A percentile compares a stretch with the other conserved stretches of the same genome.
phyloP scores from a whole-genome alignment of 2,113 vertebrate genomes.

The Alethe diademata region DNA sequence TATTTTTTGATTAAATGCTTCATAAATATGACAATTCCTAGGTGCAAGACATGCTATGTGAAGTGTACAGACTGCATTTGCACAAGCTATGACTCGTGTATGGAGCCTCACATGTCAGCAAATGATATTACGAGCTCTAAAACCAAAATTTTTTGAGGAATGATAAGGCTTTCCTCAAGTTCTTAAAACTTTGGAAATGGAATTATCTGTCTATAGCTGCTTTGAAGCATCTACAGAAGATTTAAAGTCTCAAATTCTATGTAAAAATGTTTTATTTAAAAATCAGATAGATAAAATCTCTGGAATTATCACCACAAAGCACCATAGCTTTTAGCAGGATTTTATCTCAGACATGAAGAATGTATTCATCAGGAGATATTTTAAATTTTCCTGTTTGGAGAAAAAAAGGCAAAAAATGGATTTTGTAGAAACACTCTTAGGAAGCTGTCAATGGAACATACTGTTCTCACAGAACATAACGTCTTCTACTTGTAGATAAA shows the following conservation, averaged over 20 bases:
- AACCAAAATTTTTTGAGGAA: not conserved
- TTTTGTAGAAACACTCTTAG: not conserved
- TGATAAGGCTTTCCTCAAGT: not conserved
- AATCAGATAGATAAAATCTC: not conserved
- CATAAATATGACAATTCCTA: not conserved
- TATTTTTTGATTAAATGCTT: not conserved
- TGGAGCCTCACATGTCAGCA: not conserved
- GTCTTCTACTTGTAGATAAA: conserved; percentile 11
- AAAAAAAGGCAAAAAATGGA: not conserved
- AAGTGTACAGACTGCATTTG: not conserved
- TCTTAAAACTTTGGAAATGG: not conserved
- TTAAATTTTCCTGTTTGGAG: not conserved
- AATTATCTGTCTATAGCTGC: not conserved
- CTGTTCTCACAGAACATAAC: not conserved
- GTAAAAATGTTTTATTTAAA: not conserved
- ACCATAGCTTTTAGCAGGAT: not conserved
- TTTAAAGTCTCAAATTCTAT: not conserved
- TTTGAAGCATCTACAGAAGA: not conserved
- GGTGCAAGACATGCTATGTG: not conserved
- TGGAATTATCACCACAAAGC: not conserved
- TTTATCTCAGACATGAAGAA: not conserved
- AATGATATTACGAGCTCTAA: not conserved
- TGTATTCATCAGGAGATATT: not conserved
- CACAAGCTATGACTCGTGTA: not conserved
- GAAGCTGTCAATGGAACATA: not conserved